Evolutionary conservation across 2,797 vertebrate genomes (phyloP).

Genomic region (Coluber constrictor): DNA sequence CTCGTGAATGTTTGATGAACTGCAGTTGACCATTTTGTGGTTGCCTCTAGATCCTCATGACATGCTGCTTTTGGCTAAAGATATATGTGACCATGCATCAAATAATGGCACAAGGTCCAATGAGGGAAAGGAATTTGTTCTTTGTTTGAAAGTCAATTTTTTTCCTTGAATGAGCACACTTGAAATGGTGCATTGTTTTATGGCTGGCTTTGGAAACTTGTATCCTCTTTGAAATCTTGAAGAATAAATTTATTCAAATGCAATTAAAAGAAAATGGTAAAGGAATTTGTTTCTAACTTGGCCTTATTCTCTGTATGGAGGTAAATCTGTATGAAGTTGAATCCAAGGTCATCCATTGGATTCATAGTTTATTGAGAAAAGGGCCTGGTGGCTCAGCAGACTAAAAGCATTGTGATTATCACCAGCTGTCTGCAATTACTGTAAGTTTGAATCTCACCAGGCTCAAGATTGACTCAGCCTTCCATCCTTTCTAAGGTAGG

Average conservation of each 20-base stretch:
- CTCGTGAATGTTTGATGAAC: neutral
- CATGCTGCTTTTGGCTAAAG: neutral
- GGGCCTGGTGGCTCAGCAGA: too few relatives aligned
- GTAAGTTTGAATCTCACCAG: too few relatives aligned
- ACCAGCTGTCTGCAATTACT: too few relatives aligned
- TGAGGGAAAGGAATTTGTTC: constrained; percentile 10
- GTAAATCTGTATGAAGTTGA: neutral
- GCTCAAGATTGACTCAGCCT: too few relatives aligned
- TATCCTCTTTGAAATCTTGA: constrained; percentile 14
- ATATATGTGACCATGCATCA: constrained; percentile 22
- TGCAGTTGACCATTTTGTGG: constrained; percentile 13
- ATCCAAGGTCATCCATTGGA: neutral
- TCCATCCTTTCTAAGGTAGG: too few relatives aligned
- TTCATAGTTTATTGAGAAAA: neutral
- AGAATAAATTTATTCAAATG: constrained; percentile 21
- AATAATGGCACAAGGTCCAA: accelerated
- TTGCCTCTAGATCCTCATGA: constrained; percentile 5
- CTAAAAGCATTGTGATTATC: too few relatives aligned
- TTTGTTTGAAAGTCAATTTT: neutral
- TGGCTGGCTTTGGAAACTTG: constrained; percentile 44
- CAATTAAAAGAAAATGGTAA: neutral
- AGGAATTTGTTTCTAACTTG: constrained; percentile 9
- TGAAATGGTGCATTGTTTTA: constrained; percentile 34
- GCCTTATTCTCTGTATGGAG: neutral
- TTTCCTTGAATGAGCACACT: neutral